Conservation (phyloP, 1,140 invertebrate genomes). For the Cydia pomonella region DNA sequence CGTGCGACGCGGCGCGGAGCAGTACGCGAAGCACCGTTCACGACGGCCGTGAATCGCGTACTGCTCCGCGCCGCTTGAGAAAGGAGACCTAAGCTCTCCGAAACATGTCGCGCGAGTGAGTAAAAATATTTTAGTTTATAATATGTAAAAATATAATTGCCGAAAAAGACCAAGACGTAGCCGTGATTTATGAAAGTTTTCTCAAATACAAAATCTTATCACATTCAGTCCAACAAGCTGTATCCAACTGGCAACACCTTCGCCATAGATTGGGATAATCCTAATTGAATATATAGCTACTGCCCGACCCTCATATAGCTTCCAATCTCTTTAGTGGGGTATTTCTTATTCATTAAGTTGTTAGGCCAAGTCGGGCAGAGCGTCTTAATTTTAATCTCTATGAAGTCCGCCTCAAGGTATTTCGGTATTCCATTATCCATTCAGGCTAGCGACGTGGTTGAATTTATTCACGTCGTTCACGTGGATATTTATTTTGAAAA, state of each 20-base stretch:
- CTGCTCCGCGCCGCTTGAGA: too few species aligned
- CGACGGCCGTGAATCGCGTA: too few species aligned
- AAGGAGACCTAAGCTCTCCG: too few species aligned
- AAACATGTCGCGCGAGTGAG: too few species aligned
- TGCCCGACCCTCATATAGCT: constrained; percentile 11
- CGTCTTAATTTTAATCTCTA: constrained; percentile 25
- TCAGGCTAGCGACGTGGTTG: constrained; percentile 11
- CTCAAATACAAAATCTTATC: too few species aligned
- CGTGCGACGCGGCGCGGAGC: too few species aligned
- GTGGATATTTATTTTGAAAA: too few species aligned
- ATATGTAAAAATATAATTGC: too few species aligned
- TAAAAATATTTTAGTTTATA: too few species aligned
- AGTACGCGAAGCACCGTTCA: too few species aligned
- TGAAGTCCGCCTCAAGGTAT: background rate
- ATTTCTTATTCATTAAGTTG: constrained; percentile 32
- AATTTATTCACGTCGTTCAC: constrained; percentile 6
- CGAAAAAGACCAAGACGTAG: too few species aligned
- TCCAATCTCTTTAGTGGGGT: constrained; percentile 31
- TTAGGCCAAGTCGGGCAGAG: constrained; percentile 8
- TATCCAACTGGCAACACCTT: background rate
- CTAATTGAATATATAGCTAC: constrained; percentile 28
- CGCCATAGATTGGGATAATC: constrained; percentile 25
- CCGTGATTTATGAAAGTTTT: too few species aligned
- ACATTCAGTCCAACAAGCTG: background rate
- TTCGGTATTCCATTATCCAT: constrained; percentile 4